A percentile compares a stretch with the other conserved stretches of the same genome.
Conservation (phyloP, 2,888 invertebrate species). For the Smittia sp. region DNA sequence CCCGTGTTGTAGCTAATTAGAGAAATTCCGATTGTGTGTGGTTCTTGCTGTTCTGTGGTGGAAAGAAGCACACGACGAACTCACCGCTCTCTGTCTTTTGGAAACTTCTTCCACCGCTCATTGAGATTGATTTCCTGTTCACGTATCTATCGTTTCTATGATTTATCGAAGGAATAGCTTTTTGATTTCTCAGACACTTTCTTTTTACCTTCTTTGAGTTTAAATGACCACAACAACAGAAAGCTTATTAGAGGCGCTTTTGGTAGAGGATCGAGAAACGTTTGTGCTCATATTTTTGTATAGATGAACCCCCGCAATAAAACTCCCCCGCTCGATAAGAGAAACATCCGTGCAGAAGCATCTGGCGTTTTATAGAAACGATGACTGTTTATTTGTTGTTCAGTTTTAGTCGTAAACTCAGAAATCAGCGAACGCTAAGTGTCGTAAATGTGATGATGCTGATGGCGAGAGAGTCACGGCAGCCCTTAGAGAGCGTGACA, state of each 20-base stretch:
- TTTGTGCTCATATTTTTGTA: background rate
- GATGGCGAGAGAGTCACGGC: too few species aligned
- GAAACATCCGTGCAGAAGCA: background rate
- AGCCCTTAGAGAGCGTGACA: too few species aligned
- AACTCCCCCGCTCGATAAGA: background rate
- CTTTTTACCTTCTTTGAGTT: conserved; percentile 15
- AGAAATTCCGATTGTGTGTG: background rate
- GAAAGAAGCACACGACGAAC: background rate
- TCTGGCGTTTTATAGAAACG: background rate
- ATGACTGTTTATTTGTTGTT: too few species aligned
- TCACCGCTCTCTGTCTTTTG: background rate
- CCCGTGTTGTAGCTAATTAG: conserved; percentile 15
- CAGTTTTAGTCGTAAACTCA: background rate
- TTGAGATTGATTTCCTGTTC: background rate
- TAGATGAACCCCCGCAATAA: too few species aligned
- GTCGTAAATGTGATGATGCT: background rate
- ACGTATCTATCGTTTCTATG: background rate
- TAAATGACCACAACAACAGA: conserved; percentile 40
- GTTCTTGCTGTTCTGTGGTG: background rate
- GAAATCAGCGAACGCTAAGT: background rate
- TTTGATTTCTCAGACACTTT: conserved; percentile 10
- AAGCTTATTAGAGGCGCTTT: conserved; percentile 16
- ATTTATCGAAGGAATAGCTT: background rate
- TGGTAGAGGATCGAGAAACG: background rate
- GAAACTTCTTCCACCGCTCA: background rate